These are phyloP conservation scores for Discoglossus pictus DNA, from an alignment of 2,797 vertebrate species.

Conservation along the genomic window DNA sequence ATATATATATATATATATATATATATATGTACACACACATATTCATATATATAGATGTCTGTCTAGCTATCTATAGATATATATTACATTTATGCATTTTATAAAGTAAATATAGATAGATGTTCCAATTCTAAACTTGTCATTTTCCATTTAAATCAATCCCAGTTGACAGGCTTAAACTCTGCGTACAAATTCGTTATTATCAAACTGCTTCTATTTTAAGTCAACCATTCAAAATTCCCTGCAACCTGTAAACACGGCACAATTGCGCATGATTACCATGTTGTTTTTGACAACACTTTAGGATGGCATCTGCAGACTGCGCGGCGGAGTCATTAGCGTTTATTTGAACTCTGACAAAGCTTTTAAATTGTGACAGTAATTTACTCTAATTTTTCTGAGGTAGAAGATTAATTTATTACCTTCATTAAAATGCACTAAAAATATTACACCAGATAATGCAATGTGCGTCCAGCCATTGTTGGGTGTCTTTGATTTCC, in stretches of 20 bases:
- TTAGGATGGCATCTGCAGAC: slow-evolving; percentile 12
- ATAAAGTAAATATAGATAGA: too few relatives aligned
- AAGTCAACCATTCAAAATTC: slow-evolving; percentile 3
- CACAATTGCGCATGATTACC: slow-evolving; percentile 40
- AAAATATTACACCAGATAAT: too few relatives aligned
- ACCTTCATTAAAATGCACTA: slow-evolving; percentile 1
- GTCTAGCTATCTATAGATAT: too few relatives aligned
- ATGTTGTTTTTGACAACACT: slow-evolving; percentile 38
- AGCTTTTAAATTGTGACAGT: slow-evolving; percentile 29
- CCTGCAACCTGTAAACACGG: slow-evolving; percentile 17
- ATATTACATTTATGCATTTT: too few relatives aligned
- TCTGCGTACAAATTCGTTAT: slow-evolving; percentile 34
- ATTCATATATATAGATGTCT: too few relatives aligned
- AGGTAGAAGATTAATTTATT: slow-evolving; percentile 20
- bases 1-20: too few relatives aligned
- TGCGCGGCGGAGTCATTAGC: slow-evolving; percentile 14
- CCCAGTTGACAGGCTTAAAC: slow-evolving; percentile 16
- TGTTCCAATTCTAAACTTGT: slow-evolving; percentile 2
- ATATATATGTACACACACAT: too few relatives aligned
- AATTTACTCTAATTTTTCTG: not conserved
- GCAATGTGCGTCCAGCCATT: too few relatives aligned
- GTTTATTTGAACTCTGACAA: slow-evolving; percentile 15
- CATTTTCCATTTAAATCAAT: slow-evolving; percentile 14
- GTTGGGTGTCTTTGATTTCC: slow-evolving; percentile 12
- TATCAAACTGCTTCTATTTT: slow-evolving; percentile 40